Evolutionary conservation across 2,888 invertebrate genomes (phyloP), one percentile per base, ranked within the genome.

Genomic region (Mechanitis messenoides): DNA sequence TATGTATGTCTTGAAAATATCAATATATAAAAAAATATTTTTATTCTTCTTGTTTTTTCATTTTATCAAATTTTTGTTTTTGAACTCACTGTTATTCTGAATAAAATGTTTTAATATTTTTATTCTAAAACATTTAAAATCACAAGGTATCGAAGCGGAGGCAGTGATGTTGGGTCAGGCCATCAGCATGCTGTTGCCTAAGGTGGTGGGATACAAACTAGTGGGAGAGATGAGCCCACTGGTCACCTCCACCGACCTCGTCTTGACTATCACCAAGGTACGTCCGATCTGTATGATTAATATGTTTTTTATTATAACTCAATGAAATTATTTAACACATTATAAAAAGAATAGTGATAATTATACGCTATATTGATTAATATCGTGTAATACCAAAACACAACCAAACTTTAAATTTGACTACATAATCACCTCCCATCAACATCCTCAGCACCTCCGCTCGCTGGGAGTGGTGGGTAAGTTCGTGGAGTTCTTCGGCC

Each of bases 111-210:
- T 7, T 38, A 38, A 38, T 38, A 7, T 38, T 20, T 20, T 20
- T 20, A 20, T 20, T 20, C 20, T 20, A 20, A 20, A 20, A 20
- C 20, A 20, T 42, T 35, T 31, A 11, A 38, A 53, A 55, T 55
- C 60, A n/a, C 0, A 75, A 93, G 95, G 96, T 59, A 99, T 99
- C 71, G 99, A 99, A 91, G 99, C 99, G 0, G 99, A 99, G 81
- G 98, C 99, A 3, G 99, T 98, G 53, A 99, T 99, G 99, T 84
- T 99, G 74, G 98, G 98, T 0, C 98, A 99, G 81, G 95, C 98
- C 0, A 98, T 99, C 75, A 96, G 97, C 61, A 98, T 99, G 98
- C 90, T 98, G 69, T 83, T 99, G 53, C 99, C 99, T 0, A 93
- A 97, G 84, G 99, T 99, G 31, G 95, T 99, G 31, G 99, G 99